phyloP scores from a whole-genome alignment of 2,888 invertebrate genomes.

The Lacanobia wlatinum region DNA sequence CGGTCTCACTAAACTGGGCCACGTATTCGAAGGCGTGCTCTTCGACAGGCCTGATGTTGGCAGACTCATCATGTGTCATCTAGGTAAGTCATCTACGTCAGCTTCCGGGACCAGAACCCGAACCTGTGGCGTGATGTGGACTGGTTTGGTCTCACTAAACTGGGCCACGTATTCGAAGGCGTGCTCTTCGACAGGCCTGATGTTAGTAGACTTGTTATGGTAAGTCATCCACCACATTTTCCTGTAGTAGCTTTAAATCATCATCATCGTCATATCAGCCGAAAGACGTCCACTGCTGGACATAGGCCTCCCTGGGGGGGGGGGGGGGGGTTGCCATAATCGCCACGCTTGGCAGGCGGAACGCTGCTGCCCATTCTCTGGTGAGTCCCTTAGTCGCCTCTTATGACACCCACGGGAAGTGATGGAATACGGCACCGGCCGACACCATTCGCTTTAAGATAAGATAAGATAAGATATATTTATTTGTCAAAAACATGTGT shows the following conservation, averaged over 20 bases:
- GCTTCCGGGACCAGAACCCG: conserved; percentile 93
- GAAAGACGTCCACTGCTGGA: too few relatives aligned
- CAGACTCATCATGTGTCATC: conserved; percentile 93
- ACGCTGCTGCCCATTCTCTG: too few relatives aligned
- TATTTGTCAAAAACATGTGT: too few relatives aligned
- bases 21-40: conserved; percentile 91
- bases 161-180: conserved; percentile 92
- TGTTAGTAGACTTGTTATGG: conserved; percentile 93
- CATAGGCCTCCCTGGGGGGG: too few relatives aligned
- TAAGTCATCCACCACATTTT: conserved; percentile 86
- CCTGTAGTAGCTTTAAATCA: conserved; percentile 65
- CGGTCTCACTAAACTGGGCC: conserved; percentile 91
- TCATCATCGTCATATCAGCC: too few relatives aligned
- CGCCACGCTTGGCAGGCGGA: too few relatives aligned
- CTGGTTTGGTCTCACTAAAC: conserved; percentile 91
- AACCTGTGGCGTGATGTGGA: conserved; percentile 92
- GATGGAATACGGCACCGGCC: too few relatives aligned
- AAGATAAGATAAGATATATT: too few relatives aligned
- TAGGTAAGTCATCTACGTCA: conserved; percentile 87
- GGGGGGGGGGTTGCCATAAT: too few relatives aligned
- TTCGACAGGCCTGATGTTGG: conserved; percentile 88
- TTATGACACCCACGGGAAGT: too few relatives aligned
- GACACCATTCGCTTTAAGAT: too few relatives aligned
- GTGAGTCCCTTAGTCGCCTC: too few relatives aligned
- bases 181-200: conserved; percentile 89